Evolutionary conservation across 2,888 invertebrate genomes (phyloP).

Genomic region (Mylabris sibirica): DNA sequence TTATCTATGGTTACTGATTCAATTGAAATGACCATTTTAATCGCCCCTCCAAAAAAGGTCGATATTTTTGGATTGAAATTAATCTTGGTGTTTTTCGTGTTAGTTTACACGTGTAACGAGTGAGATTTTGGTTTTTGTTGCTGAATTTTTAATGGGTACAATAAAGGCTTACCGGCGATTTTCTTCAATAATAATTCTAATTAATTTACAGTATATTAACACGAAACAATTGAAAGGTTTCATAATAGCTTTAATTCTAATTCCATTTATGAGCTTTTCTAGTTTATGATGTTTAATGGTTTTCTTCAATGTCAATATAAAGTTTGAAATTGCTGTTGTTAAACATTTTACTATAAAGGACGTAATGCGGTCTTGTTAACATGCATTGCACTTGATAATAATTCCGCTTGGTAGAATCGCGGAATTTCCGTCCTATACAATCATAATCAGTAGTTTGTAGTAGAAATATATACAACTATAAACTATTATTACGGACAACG

Average conservation of each 20-base stretch:
- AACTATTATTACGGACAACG: background rate
- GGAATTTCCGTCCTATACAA: slow-evolving; percentile 1
- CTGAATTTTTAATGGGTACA: background rate
- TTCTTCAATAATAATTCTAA: background rate
- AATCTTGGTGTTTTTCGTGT: background rate
- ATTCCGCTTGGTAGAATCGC: slow-evolving; percentile 2
- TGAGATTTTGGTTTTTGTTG: too few relatives aligned
- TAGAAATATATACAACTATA: background rate
- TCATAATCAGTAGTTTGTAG: background rate
- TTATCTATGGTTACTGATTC: slow-evolving; percentile 1
- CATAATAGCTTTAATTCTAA: background rate
- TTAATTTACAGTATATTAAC: background rate
- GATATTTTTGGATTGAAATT: too few relatives aligned
- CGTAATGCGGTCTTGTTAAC: background rate
- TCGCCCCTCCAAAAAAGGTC: background rate
- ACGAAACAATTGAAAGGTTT: background rate
- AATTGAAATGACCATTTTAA: background rate
- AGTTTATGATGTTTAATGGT: slow-evolving; percentile 4
- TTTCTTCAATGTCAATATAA: slow-evolving; percentile 4
- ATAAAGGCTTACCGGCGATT: background rate
- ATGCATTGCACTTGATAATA: slow-evolving; percentile 4
- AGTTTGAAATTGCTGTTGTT: slow-evolving; percentile 1
- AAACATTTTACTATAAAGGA: background rate
- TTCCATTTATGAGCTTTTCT: slow-evolving; percentile 1
- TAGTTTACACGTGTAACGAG: background rate